Base-by-base conservation (phyloP, 2,888 invertebrate species). In the Eretmocerus hayati region DNA sequence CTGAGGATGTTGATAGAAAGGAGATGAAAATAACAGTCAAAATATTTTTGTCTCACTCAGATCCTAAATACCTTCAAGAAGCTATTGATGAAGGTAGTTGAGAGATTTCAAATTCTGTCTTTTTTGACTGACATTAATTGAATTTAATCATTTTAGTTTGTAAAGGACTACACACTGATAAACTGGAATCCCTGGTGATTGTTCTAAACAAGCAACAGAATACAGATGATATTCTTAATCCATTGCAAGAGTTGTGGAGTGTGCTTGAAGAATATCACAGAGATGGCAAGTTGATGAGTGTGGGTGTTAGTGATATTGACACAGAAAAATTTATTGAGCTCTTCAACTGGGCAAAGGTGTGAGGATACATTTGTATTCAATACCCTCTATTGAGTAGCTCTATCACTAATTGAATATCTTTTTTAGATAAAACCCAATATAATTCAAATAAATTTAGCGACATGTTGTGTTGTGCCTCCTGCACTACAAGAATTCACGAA, bases 381-480 rank as follows among this genome's bases (percentile, higher is more conserved):
- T 41, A 30, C 13, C 30, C 8, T 30, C 30, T 9, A 30, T n/a
- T n/a, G n/a, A n/a, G n/a, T n/a, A n/a, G 30, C 30, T 5, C 19
- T 31, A 45, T n/a, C 11, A 35, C 31, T 40, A 43, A 33, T 35
- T 45, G 59, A 58, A n/a, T 40, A 36, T 44, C 19, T n/a, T 48
- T 53, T 61, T 40, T 59, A 80, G 67, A 79, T 90, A 11, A 86
- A 88, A 63, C 95, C 95, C 3, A 79, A 81, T 54, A 90, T 92
- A 48, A 87, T 93, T 46, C 95, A 96, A 75, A 91, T 96, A 51
- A 95, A 92, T 75, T 76, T 95, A 46, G 84, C 89, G 1, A 85
- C 88, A 13, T 95, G 95, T 68, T 95, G 95, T 74, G 89, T 93
- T 3, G 94, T 97, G 46, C 95, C 96, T 19, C 87, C 90, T 2